These are phyloP conservation scores for Xiphophorus birchmanni DNA, from an alignment of 2,797 vertebrate species.

Conservation along the genomic window DNA sequence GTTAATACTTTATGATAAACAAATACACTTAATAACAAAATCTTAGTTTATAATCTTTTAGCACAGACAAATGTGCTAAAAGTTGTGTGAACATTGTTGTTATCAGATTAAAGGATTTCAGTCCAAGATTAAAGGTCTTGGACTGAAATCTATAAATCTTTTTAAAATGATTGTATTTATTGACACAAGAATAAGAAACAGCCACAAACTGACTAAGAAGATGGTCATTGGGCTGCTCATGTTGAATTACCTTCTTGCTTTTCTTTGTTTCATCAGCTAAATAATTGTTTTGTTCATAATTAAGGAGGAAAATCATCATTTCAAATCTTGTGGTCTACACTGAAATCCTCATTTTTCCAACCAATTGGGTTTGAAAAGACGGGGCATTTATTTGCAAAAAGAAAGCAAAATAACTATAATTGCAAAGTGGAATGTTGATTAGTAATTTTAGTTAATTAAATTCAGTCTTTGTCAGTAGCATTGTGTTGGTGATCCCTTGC, in stretches of 20 bases:
- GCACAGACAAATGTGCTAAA: background rate
- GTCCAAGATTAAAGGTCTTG: background rate
- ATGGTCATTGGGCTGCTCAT: background rate
- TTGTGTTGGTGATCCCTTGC: background rate
- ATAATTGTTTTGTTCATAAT: background rate
- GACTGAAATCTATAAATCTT: background rate
- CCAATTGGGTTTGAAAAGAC: background rate
- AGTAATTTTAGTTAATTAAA: background rate
- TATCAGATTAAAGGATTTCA: background rate
- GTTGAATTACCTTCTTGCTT: background rate
- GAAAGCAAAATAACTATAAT: background rate
- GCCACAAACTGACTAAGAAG: background rate
- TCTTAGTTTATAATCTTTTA: background rate
- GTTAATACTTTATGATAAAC: too few relatives aligned
- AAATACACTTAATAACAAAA: background rate
- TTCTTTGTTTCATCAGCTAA: background rate
- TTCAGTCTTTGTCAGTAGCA: background rate
- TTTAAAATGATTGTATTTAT: background rate
- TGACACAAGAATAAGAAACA: background rate
- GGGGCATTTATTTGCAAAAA: background rate
- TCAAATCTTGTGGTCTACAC: background rate
- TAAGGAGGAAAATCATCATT: background rate
- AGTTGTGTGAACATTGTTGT: background rate
- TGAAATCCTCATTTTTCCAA: background rate
- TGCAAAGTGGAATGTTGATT: background rate